A percentile compares a stretch with the other conserved stretches of the same genome.
Conservation (phyloP, 2,113 vertebrate species). For the Geococcyx californianus region DNA sequence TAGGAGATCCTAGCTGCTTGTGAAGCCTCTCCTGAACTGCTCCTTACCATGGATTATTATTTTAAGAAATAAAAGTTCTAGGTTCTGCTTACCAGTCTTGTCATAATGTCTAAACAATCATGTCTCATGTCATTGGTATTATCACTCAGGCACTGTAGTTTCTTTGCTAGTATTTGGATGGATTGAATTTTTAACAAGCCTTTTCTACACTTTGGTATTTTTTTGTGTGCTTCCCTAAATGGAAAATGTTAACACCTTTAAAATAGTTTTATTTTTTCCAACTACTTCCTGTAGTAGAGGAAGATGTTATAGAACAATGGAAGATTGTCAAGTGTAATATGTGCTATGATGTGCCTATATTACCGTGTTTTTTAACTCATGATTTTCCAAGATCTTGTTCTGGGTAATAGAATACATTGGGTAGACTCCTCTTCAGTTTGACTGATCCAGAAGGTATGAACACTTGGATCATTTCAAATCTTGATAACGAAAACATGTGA, state of each 20-base stretch:
- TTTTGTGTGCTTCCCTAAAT: neutral
- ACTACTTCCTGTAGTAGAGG: neutral
- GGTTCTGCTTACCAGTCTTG: neutral
- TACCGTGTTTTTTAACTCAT: neutral
- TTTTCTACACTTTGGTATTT: neutral
- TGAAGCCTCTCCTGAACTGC: neutral
- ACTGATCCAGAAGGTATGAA: neutral
- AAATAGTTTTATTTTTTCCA: no score
- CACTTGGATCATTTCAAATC: neutral
- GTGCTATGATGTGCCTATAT: no score
- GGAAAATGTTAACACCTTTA: no score
- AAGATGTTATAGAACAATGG: neutral
- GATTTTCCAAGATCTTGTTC: neutral
- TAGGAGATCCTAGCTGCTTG: neutral
- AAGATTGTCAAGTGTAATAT: neutral
- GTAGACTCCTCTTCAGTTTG: neutral
- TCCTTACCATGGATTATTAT: neutral
- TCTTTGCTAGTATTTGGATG: neutral
- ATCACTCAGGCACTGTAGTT: neutral
- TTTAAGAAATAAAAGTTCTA: neutral
- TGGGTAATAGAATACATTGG: neutral
- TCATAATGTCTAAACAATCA: neutral
- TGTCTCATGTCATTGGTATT: neutral
- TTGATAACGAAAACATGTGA: neutral
- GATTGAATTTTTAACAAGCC: neutral